These are phyloP conservation scores for Drosophila stalkeri DNA, from an alignment of 2,888 invertebrate genomes.

Conservation along the genomic window DNA sequence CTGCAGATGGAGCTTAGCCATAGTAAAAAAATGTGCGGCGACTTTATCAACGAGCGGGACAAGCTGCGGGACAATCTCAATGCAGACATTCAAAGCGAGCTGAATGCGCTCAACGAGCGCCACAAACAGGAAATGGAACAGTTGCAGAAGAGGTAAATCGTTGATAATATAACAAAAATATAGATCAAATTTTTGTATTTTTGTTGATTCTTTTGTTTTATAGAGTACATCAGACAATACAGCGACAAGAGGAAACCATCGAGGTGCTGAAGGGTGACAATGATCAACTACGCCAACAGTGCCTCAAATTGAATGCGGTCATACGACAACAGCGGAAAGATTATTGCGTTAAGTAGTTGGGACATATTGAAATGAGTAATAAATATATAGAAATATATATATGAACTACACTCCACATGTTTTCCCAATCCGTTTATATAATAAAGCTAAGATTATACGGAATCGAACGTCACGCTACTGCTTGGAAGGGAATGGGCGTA, in stretches of 20 bases:
- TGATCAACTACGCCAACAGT: conserved; percentile 89
- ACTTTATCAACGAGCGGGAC: conserved; percentile 87
- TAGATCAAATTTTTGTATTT: neutral
- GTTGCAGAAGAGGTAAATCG: conserved; percentile 90
- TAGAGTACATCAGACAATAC: conserved; percentile 92
- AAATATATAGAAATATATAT: conserved; percentile 6
- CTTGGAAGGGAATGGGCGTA: no score
- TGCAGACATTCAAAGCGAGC: conserved; percentile 88
- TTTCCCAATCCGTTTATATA: neutral
- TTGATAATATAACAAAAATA: neutral
- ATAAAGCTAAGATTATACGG: neutral
- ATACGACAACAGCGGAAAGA: conserved; percentile 92
- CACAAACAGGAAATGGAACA: conserved; percentile 92
- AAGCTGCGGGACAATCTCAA: conserved; percentile 87
- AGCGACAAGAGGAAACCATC: conserved; percentile 92
- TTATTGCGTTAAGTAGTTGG: conserved; percentile 85
- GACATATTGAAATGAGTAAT: neutral
- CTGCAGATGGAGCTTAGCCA: conserved; percentile 89
- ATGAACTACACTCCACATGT: neutral
- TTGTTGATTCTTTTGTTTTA: neutral
- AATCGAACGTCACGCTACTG: neutral
- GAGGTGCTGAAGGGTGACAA: conserved; percentile 90
- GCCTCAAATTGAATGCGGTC: conserved; percentile 90
- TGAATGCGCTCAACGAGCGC: conserved; percentile 88
- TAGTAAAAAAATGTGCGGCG: conserved; percentile 87